These are phyloP conservation scores for Aporophyla lueneburgensis DNA, from an alignment of 2,888 invertebrate species.

Conservation along the genomic window DNA sequence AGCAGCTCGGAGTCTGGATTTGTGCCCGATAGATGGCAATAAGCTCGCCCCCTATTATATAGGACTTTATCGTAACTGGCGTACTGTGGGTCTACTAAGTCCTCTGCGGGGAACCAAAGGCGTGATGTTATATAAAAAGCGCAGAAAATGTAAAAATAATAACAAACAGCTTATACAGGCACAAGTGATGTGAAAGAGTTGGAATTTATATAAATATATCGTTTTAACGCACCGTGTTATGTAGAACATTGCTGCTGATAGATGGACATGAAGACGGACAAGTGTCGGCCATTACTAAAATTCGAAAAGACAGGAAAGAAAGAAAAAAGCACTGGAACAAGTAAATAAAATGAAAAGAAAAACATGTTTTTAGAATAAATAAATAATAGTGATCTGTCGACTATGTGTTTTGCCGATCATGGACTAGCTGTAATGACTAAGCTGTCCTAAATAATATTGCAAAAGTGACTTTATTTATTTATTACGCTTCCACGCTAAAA, in stretches of 20 bases:
- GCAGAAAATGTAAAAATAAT: conserved; percentile 21
- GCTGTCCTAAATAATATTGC: too few relatives aligned
- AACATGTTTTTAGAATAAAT: not conserved
- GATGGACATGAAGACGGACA: conserved; percentile 4
- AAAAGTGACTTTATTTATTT: too few relatives aligned
- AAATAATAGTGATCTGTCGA: not conserved
- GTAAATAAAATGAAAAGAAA: not conserved
- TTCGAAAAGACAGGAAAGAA: too few relatives aligned
- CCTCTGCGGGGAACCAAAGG: not conserved
- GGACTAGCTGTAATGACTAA: not conserved
- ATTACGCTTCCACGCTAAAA: too few relatives aligned
- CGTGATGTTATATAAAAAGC: not conserved
- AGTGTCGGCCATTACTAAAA: conserved; percentile 31
- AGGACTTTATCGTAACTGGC: not conserved
- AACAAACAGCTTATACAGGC: conserved; percentile 32
- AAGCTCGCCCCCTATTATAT: not conserved
- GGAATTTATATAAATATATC: conserved; percentile 40
- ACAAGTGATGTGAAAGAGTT: conserved; percentile 40
- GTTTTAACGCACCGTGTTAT: conserved; percentile 50
- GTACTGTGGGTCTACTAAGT: not conserved
- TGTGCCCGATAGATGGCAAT: not conserved
- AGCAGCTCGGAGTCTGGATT: not conserved
- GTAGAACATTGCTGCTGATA: conserved; percentile 39
- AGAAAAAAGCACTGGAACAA: too few relatives aligned
- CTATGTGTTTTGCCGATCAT: not conserved